Percentiles rank a stretch among this genome's conserved stretches.
phyloP scores from a whole-genome alignment of 2,888 invertebrate genomes.

The Leucoma salicis region DNA sequence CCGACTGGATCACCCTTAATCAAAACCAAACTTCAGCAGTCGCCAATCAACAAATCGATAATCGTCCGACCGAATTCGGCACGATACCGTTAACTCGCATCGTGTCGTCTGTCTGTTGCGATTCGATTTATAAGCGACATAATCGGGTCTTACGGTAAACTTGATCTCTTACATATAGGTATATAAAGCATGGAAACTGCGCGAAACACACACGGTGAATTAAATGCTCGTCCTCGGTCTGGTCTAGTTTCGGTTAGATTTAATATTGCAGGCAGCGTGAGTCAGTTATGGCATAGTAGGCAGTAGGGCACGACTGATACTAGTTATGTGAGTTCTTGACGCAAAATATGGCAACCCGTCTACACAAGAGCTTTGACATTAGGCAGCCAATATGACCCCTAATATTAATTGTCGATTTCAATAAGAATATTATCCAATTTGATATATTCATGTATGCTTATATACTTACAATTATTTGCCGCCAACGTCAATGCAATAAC shows the following conservation, averaged over 20 bases:
- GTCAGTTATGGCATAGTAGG: not conserved
- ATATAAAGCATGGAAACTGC: slow-evolving; percentile 44
- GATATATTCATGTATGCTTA: too few species aligned
- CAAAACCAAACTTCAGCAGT: slow-evolving; percentile 21
- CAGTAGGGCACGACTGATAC: not conserved
- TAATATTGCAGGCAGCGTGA: too few species aligned
- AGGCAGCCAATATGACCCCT: too few species aligned
- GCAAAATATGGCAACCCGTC: not conserved
- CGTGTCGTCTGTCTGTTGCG: slow-evolving; percentile 42
- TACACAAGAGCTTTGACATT: too few species aligned
- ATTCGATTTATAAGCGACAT: slow-evolving; percentile 71
- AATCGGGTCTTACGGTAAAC: slow-evolving; percentile 70
- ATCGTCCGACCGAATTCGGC: slow-evolving; percentile 58
- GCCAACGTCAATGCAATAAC: too few species aligned
- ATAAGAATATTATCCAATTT: too few species aligned
- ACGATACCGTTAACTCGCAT: slow-evolving; percentile 63
- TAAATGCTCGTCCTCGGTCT: slow-evolving; percentile 24
- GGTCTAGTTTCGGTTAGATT: slow-evolving; percentile 29
- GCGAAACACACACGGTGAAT: slow-evolving; percentile 27
- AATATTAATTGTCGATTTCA: too few species aligned
- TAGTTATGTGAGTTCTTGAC: not conserved
- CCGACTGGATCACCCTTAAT: slow-evolving; percentile 14
- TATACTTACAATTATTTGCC: too few species aligned
- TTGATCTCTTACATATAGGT: slow-evolving; percentile 48
- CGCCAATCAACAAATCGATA: slow-evolving; percentile 27